Evolutionary conservation across 2,888 invertebrate genomes (phyloP).

Genomic region (Eupithecia vulgata): DNA sequence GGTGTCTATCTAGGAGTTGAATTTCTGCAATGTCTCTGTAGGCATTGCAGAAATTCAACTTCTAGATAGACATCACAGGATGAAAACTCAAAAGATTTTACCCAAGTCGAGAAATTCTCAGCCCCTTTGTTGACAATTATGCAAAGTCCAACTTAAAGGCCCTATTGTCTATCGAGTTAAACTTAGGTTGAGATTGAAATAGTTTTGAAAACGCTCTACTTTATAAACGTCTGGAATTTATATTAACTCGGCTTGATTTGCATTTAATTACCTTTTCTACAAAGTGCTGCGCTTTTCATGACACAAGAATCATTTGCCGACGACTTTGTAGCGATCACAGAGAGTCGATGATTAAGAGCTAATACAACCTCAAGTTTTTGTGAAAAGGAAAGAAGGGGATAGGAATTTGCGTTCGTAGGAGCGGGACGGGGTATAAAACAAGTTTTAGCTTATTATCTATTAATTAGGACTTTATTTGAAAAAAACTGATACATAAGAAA

Average conservation of each 20-base stretch:
- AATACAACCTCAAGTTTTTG: no score
- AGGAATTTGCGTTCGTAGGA: no score
- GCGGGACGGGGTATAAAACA: no score
- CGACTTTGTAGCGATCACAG: background rate
- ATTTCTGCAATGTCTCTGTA: background rate
- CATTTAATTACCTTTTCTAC: background rate
- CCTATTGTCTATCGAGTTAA: constrained; percentile 16
- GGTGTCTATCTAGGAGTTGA: background rate
- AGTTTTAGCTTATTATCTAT: no score
- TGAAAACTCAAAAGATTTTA: background rate
- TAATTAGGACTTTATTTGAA: no score
- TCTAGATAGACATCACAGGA: background rate
- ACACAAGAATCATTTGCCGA: background rate
- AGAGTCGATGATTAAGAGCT: no score
- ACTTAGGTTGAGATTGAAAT: constrained; percentile 25
- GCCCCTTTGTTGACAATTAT: constrained; percentile 19
- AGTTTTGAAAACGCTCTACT: constrained; percentile 25
- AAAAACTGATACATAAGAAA: no score
- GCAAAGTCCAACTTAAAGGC: constrained; percentile 17
- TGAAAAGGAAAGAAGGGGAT: no score
- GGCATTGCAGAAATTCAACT: background rate
- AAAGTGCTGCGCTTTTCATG: background rate
- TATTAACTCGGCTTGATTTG: constrained; percentile 18
- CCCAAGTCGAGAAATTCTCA: background rate
- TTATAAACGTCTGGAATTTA: constrained; percentile 18